These are phyloP conservation scores for Archilochus colubris DNA, from an alignment of 2,113 vertebrate species.

Conservation along the genomic window DNA sequence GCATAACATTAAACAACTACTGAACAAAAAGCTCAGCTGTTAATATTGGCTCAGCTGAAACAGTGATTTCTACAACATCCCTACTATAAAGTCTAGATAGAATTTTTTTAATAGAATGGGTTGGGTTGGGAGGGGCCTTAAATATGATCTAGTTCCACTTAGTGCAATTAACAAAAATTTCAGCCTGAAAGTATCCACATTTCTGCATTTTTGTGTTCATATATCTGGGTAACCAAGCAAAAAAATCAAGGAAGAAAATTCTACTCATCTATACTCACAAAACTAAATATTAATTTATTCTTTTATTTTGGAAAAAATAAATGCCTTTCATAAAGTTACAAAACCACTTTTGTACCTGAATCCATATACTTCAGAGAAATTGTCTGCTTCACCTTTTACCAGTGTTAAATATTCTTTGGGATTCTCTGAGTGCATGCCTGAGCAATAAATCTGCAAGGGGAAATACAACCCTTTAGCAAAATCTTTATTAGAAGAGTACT, in stretches of 20 bases:
- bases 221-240: not conserved
- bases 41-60: not conserved
- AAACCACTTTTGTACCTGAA: slow-evolving; percentile 78
- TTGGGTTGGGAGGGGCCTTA: no score
- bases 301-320: not conserved
- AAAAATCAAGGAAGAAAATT: not conserved
- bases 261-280: not conserved
- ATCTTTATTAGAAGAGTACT: not conserved
- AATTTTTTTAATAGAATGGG: not conserved
- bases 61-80: not conserved
- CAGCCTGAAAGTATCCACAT: not conserved
- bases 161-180: not conserved
- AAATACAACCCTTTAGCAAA: slow-evolving; percentile 30
- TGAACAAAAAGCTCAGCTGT: not conserved
- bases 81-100: not conserved
- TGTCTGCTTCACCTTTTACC: slow-evolving; percentile 89
- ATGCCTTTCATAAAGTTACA: not conserved
- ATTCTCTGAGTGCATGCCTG: slow-evolving; percentile 85
- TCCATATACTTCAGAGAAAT: slow-evolving; percentile 95
- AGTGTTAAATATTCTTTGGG: slow-evolving; percentile 92
- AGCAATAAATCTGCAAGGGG: slow-evolving; percentile 87
- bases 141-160: not conserved
- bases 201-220: not conserved
- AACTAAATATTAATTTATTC: not conserved
- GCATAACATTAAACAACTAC: not conserved